phyloP scores from a whole-genome alignment of 1,140 invertebrate species.

The Copidosoma floridanum region DNA sequence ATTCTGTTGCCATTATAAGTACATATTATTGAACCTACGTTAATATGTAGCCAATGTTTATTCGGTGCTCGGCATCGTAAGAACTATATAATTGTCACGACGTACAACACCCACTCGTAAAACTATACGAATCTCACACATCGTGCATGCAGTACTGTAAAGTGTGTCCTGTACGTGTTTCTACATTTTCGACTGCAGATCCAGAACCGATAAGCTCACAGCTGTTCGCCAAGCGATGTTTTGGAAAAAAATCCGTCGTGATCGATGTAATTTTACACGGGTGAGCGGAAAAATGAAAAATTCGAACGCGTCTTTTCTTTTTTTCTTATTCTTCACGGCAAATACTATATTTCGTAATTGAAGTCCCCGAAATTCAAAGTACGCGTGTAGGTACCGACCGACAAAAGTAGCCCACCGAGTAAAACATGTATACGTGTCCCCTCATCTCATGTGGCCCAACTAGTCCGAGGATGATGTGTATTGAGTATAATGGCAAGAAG shows the following conservation, averaged over 20 bases:
- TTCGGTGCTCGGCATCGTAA: too few relatives aligned
- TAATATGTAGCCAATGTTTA: too few relatives aligned
- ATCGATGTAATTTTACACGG: not conserved
- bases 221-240: not conserved
- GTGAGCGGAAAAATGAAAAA: not conserved
- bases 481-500: not conserved
- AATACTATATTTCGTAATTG: conserved; percentile 15
- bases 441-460: conserved; percentile 41
- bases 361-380: conserved; percentile 21
- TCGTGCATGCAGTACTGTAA: too few relatives aligned
- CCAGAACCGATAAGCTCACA: too few relatives aligned
- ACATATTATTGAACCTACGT: too few relatives aligned
- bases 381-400: not conserved
- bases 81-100: too few relatives aligned
- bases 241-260: not conserved
- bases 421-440: conserved; percentile 33
- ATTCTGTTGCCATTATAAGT: too few relatives aligned
- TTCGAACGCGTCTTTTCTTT: not conserved
- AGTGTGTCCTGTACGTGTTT: too few relatives aligned
- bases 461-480: conserved; percentile 32
- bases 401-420: not conserved
- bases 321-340: not conserved
- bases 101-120: too few relatives aligned
- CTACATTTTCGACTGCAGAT: too few relatives aligned
- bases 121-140: too few relatives aligned